Evolutionary conservation across 2,888 invertebrate genomes (phyloP).

Genomic region (Drosophila borborema): DNA sequence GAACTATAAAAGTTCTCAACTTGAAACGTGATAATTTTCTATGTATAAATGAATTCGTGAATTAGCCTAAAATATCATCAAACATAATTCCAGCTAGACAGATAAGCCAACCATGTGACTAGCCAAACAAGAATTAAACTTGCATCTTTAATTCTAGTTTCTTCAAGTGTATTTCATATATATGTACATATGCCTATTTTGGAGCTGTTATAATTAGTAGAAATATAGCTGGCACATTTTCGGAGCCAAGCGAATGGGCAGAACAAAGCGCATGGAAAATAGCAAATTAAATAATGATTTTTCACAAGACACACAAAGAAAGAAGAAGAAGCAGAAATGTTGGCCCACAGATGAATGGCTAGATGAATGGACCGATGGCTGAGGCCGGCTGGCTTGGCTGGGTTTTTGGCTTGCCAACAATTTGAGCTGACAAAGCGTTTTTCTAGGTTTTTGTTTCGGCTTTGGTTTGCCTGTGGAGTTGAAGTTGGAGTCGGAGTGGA

Average conservation of each 20-base stretch:
- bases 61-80: too few species aligned
- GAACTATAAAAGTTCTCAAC: too few species aligned
- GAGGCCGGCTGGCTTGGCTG: slow-evolving; percentile 2
- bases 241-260: slow-evolving; percentile 35
- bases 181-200: background rate
- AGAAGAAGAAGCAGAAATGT: background rate
- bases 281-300: slow-evolving; percentile 63
- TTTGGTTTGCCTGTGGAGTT: slow-evolving; percentile 24
- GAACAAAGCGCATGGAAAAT: slow-evolving; percentile 40
- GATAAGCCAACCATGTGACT: background rate
- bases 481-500: background rate
- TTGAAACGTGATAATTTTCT: too few species aligned
- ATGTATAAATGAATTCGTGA: too few species aligned
- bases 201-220: slow-evolving; percentile 27
- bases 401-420: slow-evolving; percentile 16
- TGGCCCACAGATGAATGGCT: slow-evolving; percentile 19
- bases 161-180: background rate
- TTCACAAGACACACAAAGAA: slow-evolving; percentile 42
- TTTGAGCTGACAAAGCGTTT: slow-evolving; percentile 67
- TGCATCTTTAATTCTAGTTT: background rate
- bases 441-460: slow-evolving; percentile 35
- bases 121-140: background rate
- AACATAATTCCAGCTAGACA: background rate
- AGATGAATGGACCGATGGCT: slow-evolving; percentile 1
- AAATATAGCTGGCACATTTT: slow-evolving; percentile 65